Evolutionary conservation across 2,113 vertebrate species (phyloP).

Genomic region (Gallinago jamesoni): DNA sequence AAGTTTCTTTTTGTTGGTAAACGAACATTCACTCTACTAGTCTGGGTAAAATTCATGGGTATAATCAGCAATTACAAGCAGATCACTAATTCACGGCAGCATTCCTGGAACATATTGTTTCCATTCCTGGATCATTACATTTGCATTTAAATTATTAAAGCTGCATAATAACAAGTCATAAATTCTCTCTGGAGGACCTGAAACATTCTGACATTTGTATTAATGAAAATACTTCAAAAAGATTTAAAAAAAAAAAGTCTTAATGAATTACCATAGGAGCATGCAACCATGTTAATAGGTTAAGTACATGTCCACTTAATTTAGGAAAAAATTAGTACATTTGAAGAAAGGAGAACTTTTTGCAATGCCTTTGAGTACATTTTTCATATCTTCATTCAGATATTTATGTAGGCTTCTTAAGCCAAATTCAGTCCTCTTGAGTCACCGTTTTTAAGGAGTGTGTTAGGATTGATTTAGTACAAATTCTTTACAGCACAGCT

Average conservation of each 20-base stretch:
- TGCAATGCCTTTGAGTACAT: background rate
- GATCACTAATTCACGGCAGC: constrained; percentile 7
- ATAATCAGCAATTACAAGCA: constrained; percentile 34
- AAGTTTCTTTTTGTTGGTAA: background rate
- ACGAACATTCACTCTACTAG: background rate
- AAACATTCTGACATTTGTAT: constrained; percentile 7
- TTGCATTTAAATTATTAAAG: constrained; percentile 39
- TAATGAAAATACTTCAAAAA: background rate
- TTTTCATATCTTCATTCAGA: constrained; percentile 1
- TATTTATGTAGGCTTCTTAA: background rate
- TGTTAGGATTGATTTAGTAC: background rate
- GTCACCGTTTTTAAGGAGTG: background rate
- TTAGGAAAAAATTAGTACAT: background rate
- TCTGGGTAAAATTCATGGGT: background rate
- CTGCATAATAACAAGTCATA: background rate
- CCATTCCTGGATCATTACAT: constrained; percentile 38
- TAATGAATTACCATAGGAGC: background rate
- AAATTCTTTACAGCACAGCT: background rate
- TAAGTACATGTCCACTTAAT: background rate
- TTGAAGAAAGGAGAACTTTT: background rate
- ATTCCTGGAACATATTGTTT: constrained; percentile 18
- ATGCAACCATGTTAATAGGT: background rate
- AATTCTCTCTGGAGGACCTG: background rate
- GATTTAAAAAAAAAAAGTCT: fast-evolving
- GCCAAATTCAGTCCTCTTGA: background rate